Evolutionary conservation across 2,113 vertebrate species (phyloP).

Genomic region (Lagopus leucura): DNA sequence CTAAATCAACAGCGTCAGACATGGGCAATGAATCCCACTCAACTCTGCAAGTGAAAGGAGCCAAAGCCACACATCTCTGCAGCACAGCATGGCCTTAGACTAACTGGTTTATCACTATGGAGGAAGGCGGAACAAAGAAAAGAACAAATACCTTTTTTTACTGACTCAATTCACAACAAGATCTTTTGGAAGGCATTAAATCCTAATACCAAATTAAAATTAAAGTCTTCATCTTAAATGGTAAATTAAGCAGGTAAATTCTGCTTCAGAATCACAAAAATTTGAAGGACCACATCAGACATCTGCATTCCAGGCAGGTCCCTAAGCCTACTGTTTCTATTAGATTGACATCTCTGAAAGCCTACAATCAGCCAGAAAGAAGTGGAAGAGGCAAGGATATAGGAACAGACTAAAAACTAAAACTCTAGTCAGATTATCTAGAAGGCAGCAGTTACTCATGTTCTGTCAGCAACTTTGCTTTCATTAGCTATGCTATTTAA

Average conservation of each 20-base stretch:
- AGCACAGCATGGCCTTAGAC: background rate
- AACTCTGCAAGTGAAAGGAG: background rate
- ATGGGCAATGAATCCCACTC: background rate
- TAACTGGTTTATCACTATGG: background rate
- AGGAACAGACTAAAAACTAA: background rate
- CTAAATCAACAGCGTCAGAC: background rate
- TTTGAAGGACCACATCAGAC: background rate
- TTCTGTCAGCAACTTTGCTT: background rate
- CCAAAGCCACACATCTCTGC: background rate
- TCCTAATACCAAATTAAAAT: background rate
- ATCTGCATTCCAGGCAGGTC: background rate
- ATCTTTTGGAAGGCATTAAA: background rate
- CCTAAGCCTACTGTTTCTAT: background rate
- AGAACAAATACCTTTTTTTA: background rate
- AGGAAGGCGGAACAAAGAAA: background rate
- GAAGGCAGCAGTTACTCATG: background rate
- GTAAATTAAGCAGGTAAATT: background rate
- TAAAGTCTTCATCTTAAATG: too few species aligned
- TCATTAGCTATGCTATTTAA: background rate
- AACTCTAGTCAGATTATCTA: background rate
- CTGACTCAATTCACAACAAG: background rate
- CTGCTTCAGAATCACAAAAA: background rate
- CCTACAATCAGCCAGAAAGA: background rate
- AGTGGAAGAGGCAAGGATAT: background rate
- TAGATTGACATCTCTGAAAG: background rate